A percentile compares a stretch with the other conserved stretches of the same genome.
phyloP scores from a whole-genome alignment of 2,113 vertebrate species.

The Todiramphus saurophagus region DNA sequence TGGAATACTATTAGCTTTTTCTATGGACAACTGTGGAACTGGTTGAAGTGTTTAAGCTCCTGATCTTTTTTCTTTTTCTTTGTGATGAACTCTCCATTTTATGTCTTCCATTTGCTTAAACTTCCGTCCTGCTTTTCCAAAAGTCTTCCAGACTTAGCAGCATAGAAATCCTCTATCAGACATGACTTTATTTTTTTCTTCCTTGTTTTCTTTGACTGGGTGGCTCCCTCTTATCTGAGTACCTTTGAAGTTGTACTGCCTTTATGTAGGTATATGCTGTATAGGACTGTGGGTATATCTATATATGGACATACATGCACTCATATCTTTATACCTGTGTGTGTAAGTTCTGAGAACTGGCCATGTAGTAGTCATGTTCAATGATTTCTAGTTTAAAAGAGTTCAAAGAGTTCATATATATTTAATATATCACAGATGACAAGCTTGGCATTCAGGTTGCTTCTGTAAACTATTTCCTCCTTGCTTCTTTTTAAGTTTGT shows the following conservation, averaged over 20 bases:
- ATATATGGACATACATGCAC: rapidly evolving
- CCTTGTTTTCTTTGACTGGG: neutral
- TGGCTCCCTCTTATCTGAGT: neutral
- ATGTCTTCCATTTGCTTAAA: neutral
- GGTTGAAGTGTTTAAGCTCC: neutral
- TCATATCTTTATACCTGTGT: neutral
- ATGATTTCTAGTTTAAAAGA: too few species aligned
- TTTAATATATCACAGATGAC: neutral
- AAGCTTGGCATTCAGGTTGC: neutral
- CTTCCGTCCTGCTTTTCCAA: neutral
- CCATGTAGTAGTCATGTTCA: neutral
- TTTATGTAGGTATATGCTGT: neutral
- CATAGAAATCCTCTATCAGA: neutral
- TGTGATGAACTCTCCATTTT: neutral
- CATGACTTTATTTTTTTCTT: neutral
- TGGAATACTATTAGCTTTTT: neutral
- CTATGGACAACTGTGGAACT: neutral
- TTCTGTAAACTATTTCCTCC: neutral
- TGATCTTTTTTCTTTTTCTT: neutral
- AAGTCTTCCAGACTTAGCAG: neutral
- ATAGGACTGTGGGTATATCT: rapidly evolving
- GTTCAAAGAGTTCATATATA: neutral
- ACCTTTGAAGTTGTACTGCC: neutral
- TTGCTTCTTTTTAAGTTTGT: neutral
- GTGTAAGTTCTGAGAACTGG: neutral